These are phyloP conservation scores for Mesocricetus auratus DNA, from an alignment of 2,113 vertebrate species.

Conservation along the genomic window DNA sequence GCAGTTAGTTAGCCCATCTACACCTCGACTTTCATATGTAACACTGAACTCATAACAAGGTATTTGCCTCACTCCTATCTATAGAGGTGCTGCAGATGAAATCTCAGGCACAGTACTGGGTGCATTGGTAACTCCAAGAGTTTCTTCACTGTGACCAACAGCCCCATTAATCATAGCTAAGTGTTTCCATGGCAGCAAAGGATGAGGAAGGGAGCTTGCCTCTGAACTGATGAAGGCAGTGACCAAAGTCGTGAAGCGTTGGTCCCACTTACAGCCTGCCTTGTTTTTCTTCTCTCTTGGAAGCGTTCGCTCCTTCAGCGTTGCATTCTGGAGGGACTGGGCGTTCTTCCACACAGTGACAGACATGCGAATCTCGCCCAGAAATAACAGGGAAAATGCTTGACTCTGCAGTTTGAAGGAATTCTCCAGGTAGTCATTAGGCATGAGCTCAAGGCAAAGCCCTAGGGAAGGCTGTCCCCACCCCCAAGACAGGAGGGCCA, in stretches of 20 bases:
- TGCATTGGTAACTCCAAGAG: not conserved
- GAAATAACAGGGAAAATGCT: slow-evolving; percentile 66
- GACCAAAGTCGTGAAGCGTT: not conserved
- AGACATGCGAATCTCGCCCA: slow-evolving; percentile 56
- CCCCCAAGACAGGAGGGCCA: not conserved
- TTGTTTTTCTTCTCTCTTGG: slow-evolving; percentile 74
- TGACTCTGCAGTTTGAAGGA: slow-evolving; percentile 68
- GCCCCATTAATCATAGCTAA: not conserved
- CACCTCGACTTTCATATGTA: slow-evolving; percentile 22
- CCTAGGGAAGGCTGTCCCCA: not conserved
- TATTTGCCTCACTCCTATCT: not conserved
- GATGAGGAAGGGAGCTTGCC: not conserved
- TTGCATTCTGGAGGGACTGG: slow-evolving; percentile 68
- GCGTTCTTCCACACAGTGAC: slow-evolving; percentile 76
- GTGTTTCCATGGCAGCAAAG: not conserved
- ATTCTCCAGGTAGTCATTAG: slow-evolving; percentile 64
- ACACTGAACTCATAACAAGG: not conserved
- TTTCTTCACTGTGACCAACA: not conserved
- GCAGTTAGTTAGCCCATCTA: not conserved
- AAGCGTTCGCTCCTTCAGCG: slow-evolving; percentile 44
- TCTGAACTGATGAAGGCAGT: not conserved
- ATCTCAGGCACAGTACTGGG: not conserved
- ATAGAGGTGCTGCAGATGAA: not conserved
- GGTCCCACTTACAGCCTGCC: not conserved
- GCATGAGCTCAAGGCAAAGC: not conserved